A percentile compares a stretch with the other conserved stretches of the same genome.
Evolutionary conservation across 2,888 invertebrate genomes (phyloP).

Genomic region (Caprella mutica): DNA sequence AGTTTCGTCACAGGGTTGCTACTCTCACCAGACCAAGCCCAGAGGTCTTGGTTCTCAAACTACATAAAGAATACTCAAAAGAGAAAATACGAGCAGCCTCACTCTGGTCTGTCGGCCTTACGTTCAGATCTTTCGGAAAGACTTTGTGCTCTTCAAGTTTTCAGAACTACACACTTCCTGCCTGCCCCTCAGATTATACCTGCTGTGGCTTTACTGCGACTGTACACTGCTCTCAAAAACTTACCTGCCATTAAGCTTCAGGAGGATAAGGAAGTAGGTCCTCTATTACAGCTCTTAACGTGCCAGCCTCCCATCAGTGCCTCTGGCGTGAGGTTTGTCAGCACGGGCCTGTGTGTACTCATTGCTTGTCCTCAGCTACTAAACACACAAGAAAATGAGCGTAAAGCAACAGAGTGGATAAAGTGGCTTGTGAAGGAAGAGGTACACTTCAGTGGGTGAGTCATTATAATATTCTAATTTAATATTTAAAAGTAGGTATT

Average conservation of each 20-base stretch:
- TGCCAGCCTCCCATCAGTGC: constrained; percentile 79
- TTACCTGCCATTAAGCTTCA: constrained; percentile 87
- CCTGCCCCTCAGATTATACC: constrained; percentile 60
- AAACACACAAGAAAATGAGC: constrained; percentile 64
- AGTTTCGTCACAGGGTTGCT: constrained; percentile 78
- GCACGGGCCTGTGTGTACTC: constrained; percentile 83
- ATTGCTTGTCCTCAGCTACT: constrained; percentile 84
- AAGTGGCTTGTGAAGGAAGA: constrained; percentile 86
- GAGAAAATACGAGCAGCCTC: constrained; percentile 56
- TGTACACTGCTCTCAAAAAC: constrained; percentile 84
- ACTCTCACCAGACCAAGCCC: constrained; percentile 77
- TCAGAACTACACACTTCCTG: constrained; percentile 48
- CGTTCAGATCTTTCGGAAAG: constrained; percentile 64
- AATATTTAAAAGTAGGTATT: too few relatives aligned
- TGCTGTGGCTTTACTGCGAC: constrained; percentile 74
- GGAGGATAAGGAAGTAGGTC: constrained; percentile 71
- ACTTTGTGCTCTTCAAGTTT: constrained; percentile 44
- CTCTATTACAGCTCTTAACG: constrained; percentile 71
- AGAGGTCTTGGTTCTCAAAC: constrained; percentile 83
- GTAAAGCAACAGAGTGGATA: constrained; percentile 42
- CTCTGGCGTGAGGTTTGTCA: constrained; percentile 83
- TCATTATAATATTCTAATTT: too few relatives aligned
- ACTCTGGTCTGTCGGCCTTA: constrained; percentile 55
- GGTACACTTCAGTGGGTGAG: constrained; percentile 66
- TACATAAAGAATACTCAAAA: constrained; percentile 80